Percentiles rank a stretch among this genome's conserved stretches.
Conservation (phyloP, 2,113 vertebrate genomes). For the Melanocharis versteri region DNA sequence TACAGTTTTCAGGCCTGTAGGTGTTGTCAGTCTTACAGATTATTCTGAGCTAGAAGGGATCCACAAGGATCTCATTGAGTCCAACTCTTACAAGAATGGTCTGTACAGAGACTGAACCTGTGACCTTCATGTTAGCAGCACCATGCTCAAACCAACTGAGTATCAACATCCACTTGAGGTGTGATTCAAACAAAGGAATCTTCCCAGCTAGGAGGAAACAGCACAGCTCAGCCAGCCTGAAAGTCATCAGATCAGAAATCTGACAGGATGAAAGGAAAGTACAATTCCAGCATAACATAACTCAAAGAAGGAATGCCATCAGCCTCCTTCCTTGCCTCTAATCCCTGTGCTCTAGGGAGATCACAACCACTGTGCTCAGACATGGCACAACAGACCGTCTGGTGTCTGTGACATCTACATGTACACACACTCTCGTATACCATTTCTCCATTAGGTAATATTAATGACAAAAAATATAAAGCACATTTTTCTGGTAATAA, state of each 20-base stretch:
- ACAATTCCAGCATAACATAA: neutral
- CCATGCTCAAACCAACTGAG: neutral
- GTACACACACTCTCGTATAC: neutral
- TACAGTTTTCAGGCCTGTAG: neutral
- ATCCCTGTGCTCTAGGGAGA: neutral
- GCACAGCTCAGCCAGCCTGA: neutral
- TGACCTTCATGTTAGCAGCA: neutral
- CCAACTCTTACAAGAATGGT: neutral
- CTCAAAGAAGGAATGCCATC: neutral
- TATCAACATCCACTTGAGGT: neutral
- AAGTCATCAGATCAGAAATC: neutral
- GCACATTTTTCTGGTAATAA: neutral
- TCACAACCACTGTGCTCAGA: neutral
- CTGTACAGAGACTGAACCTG: accelerated
- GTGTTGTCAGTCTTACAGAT: neutral
- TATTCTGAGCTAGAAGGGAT: neutral
- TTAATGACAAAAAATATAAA: neutral
- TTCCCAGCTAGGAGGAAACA: neutral
- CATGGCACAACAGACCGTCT: accelerated
- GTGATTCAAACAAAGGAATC: neutral
- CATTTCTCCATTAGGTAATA: neutral
- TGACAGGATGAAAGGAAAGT: neutral
- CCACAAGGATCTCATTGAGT: neutral
- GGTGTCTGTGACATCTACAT: accelerated
- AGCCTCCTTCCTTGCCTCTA: neutral